These are phyloP conservation scores for Alviniconcha strummeri DNA, from an alignment of 2,888 invertebrate species.

Conservation along the genomic window DNA sequence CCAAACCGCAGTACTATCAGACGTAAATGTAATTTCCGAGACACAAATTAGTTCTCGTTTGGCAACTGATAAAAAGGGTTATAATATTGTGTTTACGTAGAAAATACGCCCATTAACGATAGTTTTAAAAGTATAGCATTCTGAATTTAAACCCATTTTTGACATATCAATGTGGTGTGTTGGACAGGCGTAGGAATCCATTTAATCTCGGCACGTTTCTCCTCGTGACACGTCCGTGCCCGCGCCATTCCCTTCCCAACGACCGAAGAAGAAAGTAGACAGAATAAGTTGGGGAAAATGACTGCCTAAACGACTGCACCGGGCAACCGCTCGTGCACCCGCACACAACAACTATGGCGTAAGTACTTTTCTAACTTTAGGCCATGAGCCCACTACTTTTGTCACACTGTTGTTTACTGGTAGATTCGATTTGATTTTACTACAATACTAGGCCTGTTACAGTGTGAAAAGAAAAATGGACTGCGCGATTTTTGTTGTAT, in stretches of 20 bases:
- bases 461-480: no score
- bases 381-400: background rate
- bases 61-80: no score
- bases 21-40: background rate
- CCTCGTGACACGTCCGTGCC: slow-evolving; percentile 5
- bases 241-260: slow-evolving; percentile 13
- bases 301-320: slow-evolving; percentile 39
- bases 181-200: no score
- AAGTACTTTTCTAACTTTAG: slow-evolving; percentile 44
- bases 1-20: background rate
- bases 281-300: slow-evolving; percentile 31
- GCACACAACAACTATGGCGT: slow-evolving; percentile 61
- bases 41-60: background rate
- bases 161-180: no score
- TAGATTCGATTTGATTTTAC: no score
- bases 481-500: no score
- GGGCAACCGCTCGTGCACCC: slow-evolving; percentile 45
- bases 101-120: no score
- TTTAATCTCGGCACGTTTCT: background rate
- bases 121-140: no score
- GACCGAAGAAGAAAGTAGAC: background rate
- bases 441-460: no score
- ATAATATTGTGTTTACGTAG: no score
- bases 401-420: no score
- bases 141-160: no score